Percentiles rank a stretch among this genome's conserved stretches.
These are phyloP conservation scores for Drosophila limbata DNA, from an alignment of 2,888 invertebrate species.

Conservation along the genomic window DNA sequence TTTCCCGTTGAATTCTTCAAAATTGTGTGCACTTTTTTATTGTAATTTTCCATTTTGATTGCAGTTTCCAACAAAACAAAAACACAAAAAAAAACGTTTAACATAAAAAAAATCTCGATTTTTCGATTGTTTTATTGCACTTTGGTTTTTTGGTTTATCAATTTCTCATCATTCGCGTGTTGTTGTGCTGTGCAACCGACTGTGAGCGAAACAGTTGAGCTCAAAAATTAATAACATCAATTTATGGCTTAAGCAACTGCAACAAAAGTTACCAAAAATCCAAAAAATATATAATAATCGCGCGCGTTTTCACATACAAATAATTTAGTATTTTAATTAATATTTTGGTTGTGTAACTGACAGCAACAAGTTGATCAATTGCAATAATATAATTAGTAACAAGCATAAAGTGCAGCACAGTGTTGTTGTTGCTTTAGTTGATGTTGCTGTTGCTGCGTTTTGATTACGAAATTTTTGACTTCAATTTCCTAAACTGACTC, in stretches of 20 bases:
- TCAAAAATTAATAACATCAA: slow-evolving; percentile 4
- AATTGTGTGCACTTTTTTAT: slow-evolving; percentile 11
- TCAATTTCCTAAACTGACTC: slow-evolving; percentile 43
- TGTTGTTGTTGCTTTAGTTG: not conserved
- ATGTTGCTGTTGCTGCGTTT: slow-evolving; percentile 9
- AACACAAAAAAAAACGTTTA: slow-evolving; percentile 40
- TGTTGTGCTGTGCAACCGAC: not conserved
- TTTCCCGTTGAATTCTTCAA: slow-evolving; percentile 32
- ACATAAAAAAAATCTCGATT: not conserved
- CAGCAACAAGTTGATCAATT: slow-evolving; percentile 68
- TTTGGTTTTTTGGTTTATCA: not conserved
- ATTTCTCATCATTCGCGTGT: not conserved
- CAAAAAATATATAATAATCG: slow-evolving; percentile 5
- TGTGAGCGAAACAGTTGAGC: not conserved
- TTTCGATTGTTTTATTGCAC: slow-evolving; percentile 4
- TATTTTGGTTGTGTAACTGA: slow-evolving; percentile 5
- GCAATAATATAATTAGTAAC: slow-evolving; percentile 28
- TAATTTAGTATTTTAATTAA: not conserved
- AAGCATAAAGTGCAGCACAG: slow-evolving; percentile 2
- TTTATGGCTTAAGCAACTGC: not conserved
- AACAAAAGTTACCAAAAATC: slow-evolving; percentile 11
- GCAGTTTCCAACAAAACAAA: slow-evolving; percentile 50
- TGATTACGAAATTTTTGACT: slow-evolving; percentile 49
- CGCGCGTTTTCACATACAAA: not conserved
- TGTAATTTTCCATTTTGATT: slow-evolving; percentile 24